These are phyloP conservation scores for Brachypteracias leptosomus DNA, from an alignment of 2,113 vertebrate species.

Conservation along the genomic window DNA sequence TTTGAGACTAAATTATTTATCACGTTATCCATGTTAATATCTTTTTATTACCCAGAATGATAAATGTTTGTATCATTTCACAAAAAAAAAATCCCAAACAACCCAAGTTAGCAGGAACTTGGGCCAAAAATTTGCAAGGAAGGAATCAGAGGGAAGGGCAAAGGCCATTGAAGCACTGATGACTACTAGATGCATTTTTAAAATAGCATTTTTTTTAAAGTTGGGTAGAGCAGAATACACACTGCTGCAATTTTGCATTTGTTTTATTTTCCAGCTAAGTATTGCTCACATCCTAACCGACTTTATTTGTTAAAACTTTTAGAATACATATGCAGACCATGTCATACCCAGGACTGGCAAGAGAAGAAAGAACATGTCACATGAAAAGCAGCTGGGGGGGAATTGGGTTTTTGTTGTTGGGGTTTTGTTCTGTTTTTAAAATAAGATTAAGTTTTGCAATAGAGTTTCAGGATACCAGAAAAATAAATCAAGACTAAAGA, in stretches of 20 bases:
- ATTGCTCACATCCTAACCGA: background rate
- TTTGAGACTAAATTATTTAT: no score
- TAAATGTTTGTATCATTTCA: fast-evolving
- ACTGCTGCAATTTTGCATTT: background rate
- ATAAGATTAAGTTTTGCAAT: background rate
- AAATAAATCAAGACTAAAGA: background rate
- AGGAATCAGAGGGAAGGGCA: background rate
- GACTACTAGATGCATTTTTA: background rate
- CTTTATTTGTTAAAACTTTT: background rate
- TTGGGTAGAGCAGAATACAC: background rate
- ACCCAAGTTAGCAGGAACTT: background rate
- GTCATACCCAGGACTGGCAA: background rate
- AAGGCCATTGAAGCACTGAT: background rate
- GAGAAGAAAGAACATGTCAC: background rate
- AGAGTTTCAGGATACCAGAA: background rate
- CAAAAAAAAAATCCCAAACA: background rate
- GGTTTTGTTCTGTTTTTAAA: background rate
- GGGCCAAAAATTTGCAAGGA: background rate
- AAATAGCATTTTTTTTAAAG: background rate
- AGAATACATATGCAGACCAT: background rate
- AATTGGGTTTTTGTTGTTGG: fast-evolving
- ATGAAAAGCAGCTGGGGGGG: background rate
- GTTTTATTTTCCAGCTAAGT: background rate
- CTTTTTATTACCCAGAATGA: background rate
- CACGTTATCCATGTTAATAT: background rate